Percentiles rank a stretch among this genome's conserved stretches.
These are phyloP conservation scores for Ceratosolen solmsi DNA, from an alignment of 1,140 invertebrate species.

Conservation along the genomic window DNA sequence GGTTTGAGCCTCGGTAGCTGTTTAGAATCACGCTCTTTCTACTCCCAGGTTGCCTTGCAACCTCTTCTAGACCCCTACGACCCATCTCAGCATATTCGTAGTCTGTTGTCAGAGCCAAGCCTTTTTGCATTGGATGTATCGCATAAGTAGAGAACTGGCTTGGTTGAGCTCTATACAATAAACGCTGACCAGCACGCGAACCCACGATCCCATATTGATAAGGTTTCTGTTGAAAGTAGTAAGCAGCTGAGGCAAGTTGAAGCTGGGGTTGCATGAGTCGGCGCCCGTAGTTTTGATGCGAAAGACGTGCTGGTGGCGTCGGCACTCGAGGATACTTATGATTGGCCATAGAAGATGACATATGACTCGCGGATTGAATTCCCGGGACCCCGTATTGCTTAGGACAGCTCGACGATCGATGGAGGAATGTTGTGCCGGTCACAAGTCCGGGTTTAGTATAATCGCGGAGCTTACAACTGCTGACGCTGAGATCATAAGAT, in stretches of 20 bases:
- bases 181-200: slow-evolving; percentile 34
- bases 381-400: slow-evolving; percentile 13
- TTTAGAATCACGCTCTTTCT: slow-evolving; percentile 11
- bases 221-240: slow-evolving; percentile 55
- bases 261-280: slow-evolving; percentile 36
- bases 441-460: slow-evolving; percentile 51
- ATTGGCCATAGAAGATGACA: not conserved
- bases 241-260: slow-evolving; percentile 50
- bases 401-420: not conserved
- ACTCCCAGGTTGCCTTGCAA: not conserved
- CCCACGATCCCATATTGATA: slow-evolving; percentile 44
- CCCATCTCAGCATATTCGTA: slow-evolving; percentile 52
- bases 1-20: slow-evolving; percentile 37
- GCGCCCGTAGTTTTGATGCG: slow-evolving; percentile 52
- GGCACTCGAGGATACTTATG: slow-evolving; percentile 36
- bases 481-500: slow-evolving; percentile 46
- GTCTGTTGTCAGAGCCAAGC: not conserved
- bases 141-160: slow-evolving; percentile 6
- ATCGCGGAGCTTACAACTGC: slow-evolving; percentile 51
- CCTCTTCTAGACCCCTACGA: slow-evolving; percentile 12
- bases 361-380: not conserved
- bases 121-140: slow-evolving; percentile 7
- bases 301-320: slow-evolving; percentile 24
- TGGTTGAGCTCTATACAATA: slow-evolving; percentile 20
- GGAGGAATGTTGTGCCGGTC: not conserved